Conservation (phyloP, 2,888 invertebrate species). For the Acleris holmiana region DNA sequence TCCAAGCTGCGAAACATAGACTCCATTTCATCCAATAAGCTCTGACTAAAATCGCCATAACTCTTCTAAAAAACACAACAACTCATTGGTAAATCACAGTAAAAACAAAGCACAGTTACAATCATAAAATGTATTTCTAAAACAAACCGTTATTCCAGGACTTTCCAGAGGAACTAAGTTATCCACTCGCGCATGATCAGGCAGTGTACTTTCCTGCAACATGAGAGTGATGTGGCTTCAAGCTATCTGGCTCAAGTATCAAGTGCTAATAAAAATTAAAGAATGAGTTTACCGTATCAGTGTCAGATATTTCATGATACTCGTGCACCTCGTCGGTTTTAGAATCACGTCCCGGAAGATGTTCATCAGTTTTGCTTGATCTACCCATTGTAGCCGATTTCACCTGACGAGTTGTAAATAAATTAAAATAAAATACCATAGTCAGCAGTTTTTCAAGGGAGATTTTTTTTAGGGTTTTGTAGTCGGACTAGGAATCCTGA, state of each 20-base stretch:
- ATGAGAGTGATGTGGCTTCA: neutral
- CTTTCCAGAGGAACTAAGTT: slow-evolving; percentile 53
- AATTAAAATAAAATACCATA: neutral
- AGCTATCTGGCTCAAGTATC: neutral
- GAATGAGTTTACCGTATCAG: slow-evolving; percentile 61
- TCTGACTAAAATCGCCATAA: slow-evolving; percentile 90
- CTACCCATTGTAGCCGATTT: slow-evolving; percentile 68
- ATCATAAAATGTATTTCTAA: neutral
- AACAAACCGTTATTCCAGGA: slow-evolving; percentile 57
- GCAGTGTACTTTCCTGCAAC: slow-evolving; percentile 58
- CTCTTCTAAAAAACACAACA: slow-evolving; percentile 57
- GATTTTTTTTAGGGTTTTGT: too few species aligned
- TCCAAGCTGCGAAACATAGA: slow-evolving; percentile 91
- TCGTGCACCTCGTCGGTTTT: slow-evolving; percentile 69
- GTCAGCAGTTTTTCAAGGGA: too few species aligned
- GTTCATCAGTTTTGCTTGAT: slow-evolving; percentile 57
- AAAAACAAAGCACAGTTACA: too few species aligned
- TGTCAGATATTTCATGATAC: slow-evolving; percentile 76
- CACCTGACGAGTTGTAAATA: slow-evolving; percentile 51
- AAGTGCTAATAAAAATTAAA: neutral
- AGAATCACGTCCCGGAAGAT: slow-evolving; percentile 21
- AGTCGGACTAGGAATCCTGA: too few species aligned
- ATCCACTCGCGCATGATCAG: slow-evolving; percentile 52
- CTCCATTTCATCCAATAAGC: slow-evolving; percentile 95
- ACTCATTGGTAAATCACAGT: neutral